Percentiles rank a stretch among this genome's conserved stretches.
phyloP scores from a whole-genome alignment of 1,140 invertebrate genomes.

The Elymnias hypermnestra region DNA sequence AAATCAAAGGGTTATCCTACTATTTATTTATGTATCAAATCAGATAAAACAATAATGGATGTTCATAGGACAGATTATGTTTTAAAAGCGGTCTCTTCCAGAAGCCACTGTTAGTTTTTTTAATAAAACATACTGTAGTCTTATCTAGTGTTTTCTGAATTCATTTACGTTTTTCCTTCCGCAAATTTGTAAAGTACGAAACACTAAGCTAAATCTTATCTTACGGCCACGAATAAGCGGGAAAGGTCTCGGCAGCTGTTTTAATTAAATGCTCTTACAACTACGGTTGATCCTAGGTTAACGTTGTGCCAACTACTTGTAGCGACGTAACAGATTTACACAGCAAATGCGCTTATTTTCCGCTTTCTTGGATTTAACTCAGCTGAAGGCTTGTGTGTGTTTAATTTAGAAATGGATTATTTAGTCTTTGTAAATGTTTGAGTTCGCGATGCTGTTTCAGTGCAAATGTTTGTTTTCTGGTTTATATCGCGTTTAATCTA shows the following conservation, averaged over 20 bases:
- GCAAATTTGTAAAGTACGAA: too few relatives aligned
- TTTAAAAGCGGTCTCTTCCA: too few relatives aligned
- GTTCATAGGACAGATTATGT: too few relatives aligned
- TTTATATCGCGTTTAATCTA: neutral
- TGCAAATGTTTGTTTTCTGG: neutral
- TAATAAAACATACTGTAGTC: too few relatives aligned
- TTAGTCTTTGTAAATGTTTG: constrained; percentile 7
- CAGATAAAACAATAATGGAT: too few relatives aligned
- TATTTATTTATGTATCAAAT: too few relatives aligned
- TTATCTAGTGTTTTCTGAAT: too few relatives aligned
- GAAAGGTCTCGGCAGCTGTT: neutral
- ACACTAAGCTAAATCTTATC: too few relatives aligned
- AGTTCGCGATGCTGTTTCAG: neutral
- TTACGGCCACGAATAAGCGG: constrained; percentile 1
- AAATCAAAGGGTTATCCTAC: too few relatives aligned
- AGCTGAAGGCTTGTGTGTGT: neutral
- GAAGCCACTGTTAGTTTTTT: too few relatives aligned
- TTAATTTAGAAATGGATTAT: constrained; percentile 8
- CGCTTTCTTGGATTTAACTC: constrained; percentile 4
- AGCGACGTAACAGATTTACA: constrained; percentile 3
- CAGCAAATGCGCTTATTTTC: constrained; percentile 7
- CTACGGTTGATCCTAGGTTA: constrained; percentile 6
- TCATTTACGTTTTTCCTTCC: too few relatives aligned
- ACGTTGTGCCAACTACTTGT: constrained; percentile 5
- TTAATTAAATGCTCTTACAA: constrained; percentile 3